Base-by-base conservation (phyloP, 2,113 vertebrate genomes). In the Dipodomys merriami region DNA sequence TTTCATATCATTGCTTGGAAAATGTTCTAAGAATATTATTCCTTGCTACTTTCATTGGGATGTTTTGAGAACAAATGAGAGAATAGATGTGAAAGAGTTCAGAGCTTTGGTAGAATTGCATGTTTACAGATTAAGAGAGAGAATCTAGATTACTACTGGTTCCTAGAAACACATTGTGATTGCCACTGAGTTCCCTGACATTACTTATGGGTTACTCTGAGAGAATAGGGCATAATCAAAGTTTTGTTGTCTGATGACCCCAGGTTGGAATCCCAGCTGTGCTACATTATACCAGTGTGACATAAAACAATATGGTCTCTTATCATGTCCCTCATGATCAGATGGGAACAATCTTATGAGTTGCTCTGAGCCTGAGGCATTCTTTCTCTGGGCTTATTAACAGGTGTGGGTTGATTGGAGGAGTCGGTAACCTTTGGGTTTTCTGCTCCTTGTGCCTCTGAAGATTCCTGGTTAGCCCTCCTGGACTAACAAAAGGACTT, bases 1-100 rank as follows among this genome's bases (percentile, higher is more conserved):
- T 94, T 62, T 90, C 86, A 46, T 89, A 49, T 39, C 74, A 82
- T 94, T 85, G 64, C 68, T 39, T 64, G 81, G n/a, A 93, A 82
- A 93, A 65, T 85, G 39, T 39, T 64, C 57, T 88, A 74, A 67
- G 65, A 62, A 73, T 71, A 80, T 80, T 60, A 91, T 83, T 80
- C 4, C n/a, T 79, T 78, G 65, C 19, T 93, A 33, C 25, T 80
- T 80, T 73, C 62, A 57, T 35, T 80, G 39, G 49, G 64, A 33
- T 84, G 30, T 19, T 53, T 74, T 64, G 20, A 71, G 85, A 78
- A 76, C 30, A 92, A 65, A 86, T 82, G 29, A 53, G 62, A 18
- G 19, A 71, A 67, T 69, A 65, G 49, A 35, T 35, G 49, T 8
- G n/a, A 33, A 35, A 22, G 29, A 62, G 77, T 72, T 81, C 19